Percentiles rank a stretch among this genome's conserved stretches.
phyloP scores from a whole-genome alignment of 2,797 vertebrate species.

The Epinephelus malabaricus region DNA sequence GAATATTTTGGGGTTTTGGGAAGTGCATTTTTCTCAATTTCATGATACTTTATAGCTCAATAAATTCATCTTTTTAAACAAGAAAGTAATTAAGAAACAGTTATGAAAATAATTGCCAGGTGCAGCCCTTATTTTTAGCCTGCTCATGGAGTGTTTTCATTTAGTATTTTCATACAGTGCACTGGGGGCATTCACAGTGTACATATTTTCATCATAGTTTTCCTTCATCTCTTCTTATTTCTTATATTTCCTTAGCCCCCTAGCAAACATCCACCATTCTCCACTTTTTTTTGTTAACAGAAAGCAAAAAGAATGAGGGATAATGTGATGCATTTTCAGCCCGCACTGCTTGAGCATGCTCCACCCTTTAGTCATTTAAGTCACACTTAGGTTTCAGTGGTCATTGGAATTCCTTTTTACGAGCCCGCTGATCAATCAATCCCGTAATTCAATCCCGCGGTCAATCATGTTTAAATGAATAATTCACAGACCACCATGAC shows the following conservation, averaged over 20 bases:
- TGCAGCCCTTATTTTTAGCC: background rate
- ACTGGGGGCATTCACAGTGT: background rate
- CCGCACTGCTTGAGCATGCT: conserved; percentile 21
- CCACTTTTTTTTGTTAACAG: background rate
- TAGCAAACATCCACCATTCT: background rate
- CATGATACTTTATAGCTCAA: background rate
- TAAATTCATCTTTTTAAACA: background rate
- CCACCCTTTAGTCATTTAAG: conserved; percentile 67
- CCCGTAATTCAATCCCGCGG: conserved; percentile 75
- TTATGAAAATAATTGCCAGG: background rate
- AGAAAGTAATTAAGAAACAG: background rate
- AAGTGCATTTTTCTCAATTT: conserved; percentile 6
- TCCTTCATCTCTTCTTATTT: background rate
- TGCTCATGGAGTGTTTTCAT: background rate
- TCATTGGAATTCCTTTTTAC: conserved; percentile 76
- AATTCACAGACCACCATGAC: conserved; percentile 74
- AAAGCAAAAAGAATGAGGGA: background rate
- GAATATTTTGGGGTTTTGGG: background rate
- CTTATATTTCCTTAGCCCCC: background rate
- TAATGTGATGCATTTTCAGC: conserved; percentile 18
- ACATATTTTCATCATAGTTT: background rate
- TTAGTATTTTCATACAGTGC: background rate
- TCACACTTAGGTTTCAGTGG: conserved; percentile 78
- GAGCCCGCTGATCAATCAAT: conserved; percentile 77
- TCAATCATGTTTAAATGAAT: conserved; percentile 84